Base-by-base conservation (phyloP, 2,888 invertebrate species). In the Polyploca ridens region DNA sequence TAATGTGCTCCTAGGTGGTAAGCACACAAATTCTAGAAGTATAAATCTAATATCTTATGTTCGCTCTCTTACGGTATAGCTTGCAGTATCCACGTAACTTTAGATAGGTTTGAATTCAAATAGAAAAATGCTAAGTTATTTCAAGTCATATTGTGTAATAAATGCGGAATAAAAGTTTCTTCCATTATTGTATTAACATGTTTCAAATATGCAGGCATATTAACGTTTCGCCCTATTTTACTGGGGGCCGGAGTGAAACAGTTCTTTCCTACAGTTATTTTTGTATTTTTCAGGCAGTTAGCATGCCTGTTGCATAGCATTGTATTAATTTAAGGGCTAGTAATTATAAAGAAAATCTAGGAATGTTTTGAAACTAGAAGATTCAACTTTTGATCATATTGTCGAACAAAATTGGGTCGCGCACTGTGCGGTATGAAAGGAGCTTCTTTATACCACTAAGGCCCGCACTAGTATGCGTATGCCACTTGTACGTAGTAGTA, bases 101-200 rank as follows among this genome's bases (percentile, higher is more conserved):
- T 10, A 38, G 10, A 38, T 10, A 1, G 27, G 27, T 33, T 59
- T 33, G 59, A 63, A 59, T 59, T 60, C 13, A 41, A 60, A 60
- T 60, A 60, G 14, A 19, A 41, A 27, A 59, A 59, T 10, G 41
- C 33, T 59, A n/a, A 19, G 41, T 41, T 41, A 60, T 60, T 60
- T 60, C 38, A 41, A 10, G 44, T 14, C 41, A 11, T 41, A 8
- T 11, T 13, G 3, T 38, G 35, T 11, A 16, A 38, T 16, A n/a
- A 5, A 58, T 13, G 33, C 58, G n/a, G 58, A 35, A 35, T 59
- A 7, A 33, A 60, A 60, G 41, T 60, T 38, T 38, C 38, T 38
- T 10, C 16, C 8, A 16, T 41, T 19, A 8, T 41, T 60, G 41
- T 19, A 41, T 60, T 1, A 38, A 59, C 16, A 38, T 38, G n/a